Evolutionary conservation across 2,888 invertebrate species (phyloP).

Genomic region (Tetheella fluctuosa): DNA sequence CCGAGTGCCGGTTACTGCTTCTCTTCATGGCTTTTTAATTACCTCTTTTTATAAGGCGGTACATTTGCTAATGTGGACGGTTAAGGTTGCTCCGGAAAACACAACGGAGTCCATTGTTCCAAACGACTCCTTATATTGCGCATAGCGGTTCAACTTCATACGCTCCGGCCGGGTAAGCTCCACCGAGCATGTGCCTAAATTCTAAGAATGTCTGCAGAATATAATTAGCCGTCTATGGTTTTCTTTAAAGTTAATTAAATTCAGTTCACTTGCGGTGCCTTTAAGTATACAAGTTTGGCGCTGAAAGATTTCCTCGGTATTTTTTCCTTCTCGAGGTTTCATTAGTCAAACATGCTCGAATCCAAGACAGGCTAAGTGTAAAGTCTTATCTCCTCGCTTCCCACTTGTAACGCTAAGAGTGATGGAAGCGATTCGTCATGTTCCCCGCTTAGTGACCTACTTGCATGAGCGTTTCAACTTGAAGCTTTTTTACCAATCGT

Average conservation of each 20-base stretch:
- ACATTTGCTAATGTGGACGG: constrained; percentile 73
- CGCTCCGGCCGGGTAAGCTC: constrained; percentile 39
- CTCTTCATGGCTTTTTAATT: constrained; percentile 78
- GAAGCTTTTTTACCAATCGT: constrained; percentile 52
- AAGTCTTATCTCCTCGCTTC: constrained; percentile 64
- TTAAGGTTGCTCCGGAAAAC: constrained; percentile 68
- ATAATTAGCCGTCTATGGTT: constrained; percentile 62
- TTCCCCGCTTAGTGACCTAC: constrained; percentile 70
- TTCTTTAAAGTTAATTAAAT: constrained; percentile 56
- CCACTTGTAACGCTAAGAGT: constrained; percentile 61
- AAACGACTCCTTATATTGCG: constrained; percentile 72
- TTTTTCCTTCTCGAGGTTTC: constrained; percentile 24
- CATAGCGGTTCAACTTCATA: constrained; percentile 75
- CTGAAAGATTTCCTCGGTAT: constrained; percentile 17
- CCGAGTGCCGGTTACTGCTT: constrained; percentile 36
- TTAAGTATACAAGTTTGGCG: constrained; percentile 28
- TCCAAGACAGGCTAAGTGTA: constrained; percentile 55
- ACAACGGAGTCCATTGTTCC: constrained; percentile 72
- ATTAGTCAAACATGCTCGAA: constrained; percentile 53
- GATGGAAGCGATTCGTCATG: constrained; percentile 77
- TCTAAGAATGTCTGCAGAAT: constrained; percentile 75
- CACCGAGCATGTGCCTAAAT: constrained; percentile 63
- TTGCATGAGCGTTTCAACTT: constrained; percentile 52
- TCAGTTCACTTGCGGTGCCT: constrained; percentile 30
- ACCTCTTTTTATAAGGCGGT: constrained; percentile 66